These are phyloP conservation scores for Semnopithecus entellus DNA, from an alignment of 2,113 vertebrate species.

Conservation along the genomic window DNA sequence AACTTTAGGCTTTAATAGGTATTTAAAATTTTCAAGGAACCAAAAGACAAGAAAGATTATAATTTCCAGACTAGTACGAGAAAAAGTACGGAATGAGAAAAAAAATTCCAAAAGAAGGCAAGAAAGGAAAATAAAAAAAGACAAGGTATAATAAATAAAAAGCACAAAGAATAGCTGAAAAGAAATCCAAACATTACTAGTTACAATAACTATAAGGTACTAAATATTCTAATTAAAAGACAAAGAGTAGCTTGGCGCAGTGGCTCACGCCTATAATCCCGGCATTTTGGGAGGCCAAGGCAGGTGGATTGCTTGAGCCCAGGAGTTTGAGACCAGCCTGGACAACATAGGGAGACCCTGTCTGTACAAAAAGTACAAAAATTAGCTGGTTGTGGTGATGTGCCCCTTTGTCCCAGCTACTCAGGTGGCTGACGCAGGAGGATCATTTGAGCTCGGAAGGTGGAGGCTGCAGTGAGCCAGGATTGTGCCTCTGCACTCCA, in stretches of 20 bases:
- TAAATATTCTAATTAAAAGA: background rate
- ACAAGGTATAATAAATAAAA: background rate
- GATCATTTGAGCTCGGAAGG: too few relatives aligned
- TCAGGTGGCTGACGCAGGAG: too few relatives aligned
- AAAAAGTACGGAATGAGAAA: background rate
- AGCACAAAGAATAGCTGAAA: constrained; percentile 25
- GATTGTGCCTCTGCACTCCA: too few relatives aligned
- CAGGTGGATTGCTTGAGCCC: too few relatives aligned
- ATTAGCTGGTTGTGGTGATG: too few relatives aligned
- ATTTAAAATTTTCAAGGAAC: background rate
- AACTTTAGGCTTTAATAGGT: background rate
- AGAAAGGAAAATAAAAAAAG: background rate
- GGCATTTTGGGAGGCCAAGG: too few relatives aligned
- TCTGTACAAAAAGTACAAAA: too few relatives aligned
- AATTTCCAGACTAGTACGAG: background rate
- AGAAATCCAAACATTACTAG: constrained; percentile 22
- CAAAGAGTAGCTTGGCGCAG: background rate
- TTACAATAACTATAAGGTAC: constrained; percentile 5
- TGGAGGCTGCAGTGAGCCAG: too few relatives aligned
- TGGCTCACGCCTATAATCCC: too few relatives aligned
- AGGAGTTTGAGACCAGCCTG: too few relatives aligned
- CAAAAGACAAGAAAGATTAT: constrained; percentile 4
- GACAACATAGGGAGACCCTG: too few relatives aligned
- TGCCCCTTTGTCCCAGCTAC: too few relatives aligned
- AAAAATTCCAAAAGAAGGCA: background rate